These are phyloP conservation scores for Drosophila limbata DNA, from an alignment of 2,888 invertebrate genomes.

Conservation along the genomic window DNA sequence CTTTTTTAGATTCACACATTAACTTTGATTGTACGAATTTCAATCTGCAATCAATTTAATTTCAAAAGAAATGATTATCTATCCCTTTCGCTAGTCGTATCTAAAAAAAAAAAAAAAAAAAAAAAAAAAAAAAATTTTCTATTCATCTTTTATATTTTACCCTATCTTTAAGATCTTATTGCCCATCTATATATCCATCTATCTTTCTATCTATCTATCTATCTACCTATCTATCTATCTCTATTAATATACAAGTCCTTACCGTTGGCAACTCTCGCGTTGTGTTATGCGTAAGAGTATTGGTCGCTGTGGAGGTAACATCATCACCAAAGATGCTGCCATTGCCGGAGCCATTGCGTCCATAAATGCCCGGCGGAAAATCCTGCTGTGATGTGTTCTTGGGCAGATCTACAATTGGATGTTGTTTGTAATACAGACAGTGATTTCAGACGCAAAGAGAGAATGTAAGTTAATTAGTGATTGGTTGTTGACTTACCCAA, in stretches of 20 bases:
- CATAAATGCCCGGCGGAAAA: constrained; percentile 79
- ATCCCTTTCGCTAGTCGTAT: no score
- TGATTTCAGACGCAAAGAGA: not conserved
- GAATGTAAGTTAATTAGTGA: not conserved
- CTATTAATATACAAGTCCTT: constrained; percentile 29
- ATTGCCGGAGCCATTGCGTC: constrained; percentile 55
- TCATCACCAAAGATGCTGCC: constrained; percentile 77
- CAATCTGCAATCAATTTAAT: not conserved
- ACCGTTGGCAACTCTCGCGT: constrained; percentile 85
- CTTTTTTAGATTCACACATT: no score
- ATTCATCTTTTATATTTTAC: no score
- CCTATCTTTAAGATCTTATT: no score
- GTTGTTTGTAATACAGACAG: not conserved
- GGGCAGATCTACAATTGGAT: constrained; percentile 88
- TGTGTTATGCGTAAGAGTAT: constrained; percentile 82
- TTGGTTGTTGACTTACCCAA: constrained; percentile 87
- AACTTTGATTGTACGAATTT: no score
- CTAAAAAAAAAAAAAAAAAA: no score
- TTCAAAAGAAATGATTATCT: no score
- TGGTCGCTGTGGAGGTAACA: constrained; percentile 83
- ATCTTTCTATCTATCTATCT: not conserved
- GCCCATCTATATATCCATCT: no score
- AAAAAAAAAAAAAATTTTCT: no score
- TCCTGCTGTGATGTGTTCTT: constrained; percentile 92
- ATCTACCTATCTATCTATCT: not conserved